Evolutionary conservation across 2,888 invertebrate species (phyloP).

Genomic region (Serripes groenlandicus): DNA sequence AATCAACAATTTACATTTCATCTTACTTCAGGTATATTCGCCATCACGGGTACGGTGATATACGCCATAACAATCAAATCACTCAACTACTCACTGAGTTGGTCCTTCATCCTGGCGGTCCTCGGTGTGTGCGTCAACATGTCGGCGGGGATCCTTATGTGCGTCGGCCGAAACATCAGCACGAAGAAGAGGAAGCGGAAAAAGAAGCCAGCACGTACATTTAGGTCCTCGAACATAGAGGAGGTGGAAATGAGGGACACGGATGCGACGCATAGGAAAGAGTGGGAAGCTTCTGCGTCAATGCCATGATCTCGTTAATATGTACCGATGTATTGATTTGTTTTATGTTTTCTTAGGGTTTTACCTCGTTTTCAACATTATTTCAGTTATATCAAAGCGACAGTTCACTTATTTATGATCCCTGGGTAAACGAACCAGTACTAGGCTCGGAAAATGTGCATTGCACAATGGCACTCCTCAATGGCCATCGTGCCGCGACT

Average conservation of each 20-base stretch:
- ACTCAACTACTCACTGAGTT: conserved; percentile 48
- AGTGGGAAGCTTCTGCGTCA: conserved; percentile 4
- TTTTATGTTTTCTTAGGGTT: no score
- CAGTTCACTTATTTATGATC: no score
- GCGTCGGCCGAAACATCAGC: conserved; percentile 65
- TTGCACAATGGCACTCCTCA: no score
- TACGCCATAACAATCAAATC: conserved; percentile 51
- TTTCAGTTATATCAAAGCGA: no score
- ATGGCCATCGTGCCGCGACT: no score
- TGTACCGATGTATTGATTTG: no score
- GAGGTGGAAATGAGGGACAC: conserved; percentile 44
- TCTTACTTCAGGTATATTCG: conserved; percentile 53
- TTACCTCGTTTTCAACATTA: no score
- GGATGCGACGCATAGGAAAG: conserved; percentile 42
- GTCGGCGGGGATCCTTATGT: conserved; percentile 65
- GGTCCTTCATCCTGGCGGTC: conserved; percentile 63
- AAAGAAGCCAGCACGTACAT: neutral
- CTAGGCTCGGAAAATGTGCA: no score
- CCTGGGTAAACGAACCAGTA: no score
- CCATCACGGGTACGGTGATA: conserved; percentile 45
- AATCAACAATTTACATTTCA: no score
- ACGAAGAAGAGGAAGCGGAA: conserved; percentile 30
- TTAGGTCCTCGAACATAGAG: conserved; percentile 24
- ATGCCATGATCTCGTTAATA: no score
- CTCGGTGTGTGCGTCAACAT: conserved; percentile 56